Evolutionary conservation across 2,888 invertebrate genomes (phyloP), one percentile per base, ranked within the genome.

Genomic region (Hyposoter didymator): DNA sequence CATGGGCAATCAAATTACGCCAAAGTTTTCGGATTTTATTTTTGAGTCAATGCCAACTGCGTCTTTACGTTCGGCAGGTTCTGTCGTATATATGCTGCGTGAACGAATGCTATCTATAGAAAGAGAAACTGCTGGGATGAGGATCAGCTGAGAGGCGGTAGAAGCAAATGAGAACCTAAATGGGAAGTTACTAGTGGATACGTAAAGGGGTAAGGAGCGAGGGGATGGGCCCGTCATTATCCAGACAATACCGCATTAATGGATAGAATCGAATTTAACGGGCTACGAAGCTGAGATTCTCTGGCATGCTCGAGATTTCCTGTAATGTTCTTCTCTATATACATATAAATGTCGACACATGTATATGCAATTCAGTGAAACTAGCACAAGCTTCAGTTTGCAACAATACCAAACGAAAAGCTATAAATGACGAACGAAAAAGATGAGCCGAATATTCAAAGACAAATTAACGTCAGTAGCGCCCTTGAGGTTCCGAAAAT

Each of bases 221-320:
- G 74, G 43, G 84, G 64, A 59, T 59, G 28, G 82, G 84, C 67
- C 88, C 90, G 89, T 90, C 92, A 91, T 92, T 92, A 92, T 88
- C 89, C 89, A 88, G 90, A 92, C 92, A 92, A 92, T 92, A 89
- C 92, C 90, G 90, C 91, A 91, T 92, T 92, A 92, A 92, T 91
- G 92, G 91, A 91, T 92, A 90, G 91, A 92, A 92, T 92, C 91
- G 91, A 92, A 92, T 92, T 92, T 90, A 92, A 90, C 92, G 89
- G 90, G 89, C 89, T 90, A 89, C 88, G 88, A 88, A 89, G 87
- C 89, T 85, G 75, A 74, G 80, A 83, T 87, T 76, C 83, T 84
- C 70, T 39, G 66, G 85, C 55, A 62, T 59, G 62, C 62, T 70
- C 43, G 73, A 79, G 82, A 76, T 52, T 62, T n/a, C 64, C 59